phyloP scores from a whole-genome alignment of 2,113 vertebrate genomes.

The Morone chrysops region DNA sequence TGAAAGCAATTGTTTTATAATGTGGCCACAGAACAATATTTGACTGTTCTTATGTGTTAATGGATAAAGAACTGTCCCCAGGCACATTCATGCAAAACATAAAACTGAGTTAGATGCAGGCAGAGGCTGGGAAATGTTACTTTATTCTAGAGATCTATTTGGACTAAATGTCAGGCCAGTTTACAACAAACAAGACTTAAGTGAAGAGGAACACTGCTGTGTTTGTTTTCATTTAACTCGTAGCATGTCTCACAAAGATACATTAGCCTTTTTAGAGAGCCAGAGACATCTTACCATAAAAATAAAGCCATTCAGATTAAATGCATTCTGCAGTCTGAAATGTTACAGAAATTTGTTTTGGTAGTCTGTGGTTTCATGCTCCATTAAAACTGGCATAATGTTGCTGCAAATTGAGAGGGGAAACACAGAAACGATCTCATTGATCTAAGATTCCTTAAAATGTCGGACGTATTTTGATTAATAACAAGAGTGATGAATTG shows the following conservation, averaged over 20 bases:
- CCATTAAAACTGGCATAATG: neutral
- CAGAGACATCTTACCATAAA: conserved; percentile 3
- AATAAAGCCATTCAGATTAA: conserved; percentile 19
- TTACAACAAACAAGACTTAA: conserved; percentile 45
- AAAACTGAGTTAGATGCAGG: conserved; percentile 30
- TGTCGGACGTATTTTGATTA: conserved; percentile 3
- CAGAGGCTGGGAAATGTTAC: conserved; percentile 15
- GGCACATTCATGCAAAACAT: conserved; percentile 67
- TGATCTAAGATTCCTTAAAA: conserved; percentile 17
- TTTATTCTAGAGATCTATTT: conserved; percentile 52
- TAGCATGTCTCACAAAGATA: conserved; percentile 16
- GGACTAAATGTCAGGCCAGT: conserved; percentile 49
- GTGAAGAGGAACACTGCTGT: conserved; percentile 39
- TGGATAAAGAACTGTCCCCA: conserved; percentile 51
- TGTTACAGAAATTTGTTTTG: conserved; percentile 20
- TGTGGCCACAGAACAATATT: conserved; percentile 69
- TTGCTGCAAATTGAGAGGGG: conserved; percentile 1
- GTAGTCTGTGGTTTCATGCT: neutral
- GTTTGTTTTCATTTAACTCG: conserved; percentile 50
- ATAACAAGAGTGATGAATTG: neutral
- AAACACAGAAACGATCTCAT: conserved; percentile 14
- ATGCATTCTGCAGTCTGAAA: conserved; percentile 16
- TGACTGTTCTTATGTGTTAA: conserved; percentile 61
- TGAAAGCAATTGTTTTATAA: conserved; percentile 73
- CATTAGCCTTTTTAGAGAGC: conserved; percentile 31